Conservation (phyloP, 2,113 vertebrate genomes). For the Egretta garzetta region DNA sequence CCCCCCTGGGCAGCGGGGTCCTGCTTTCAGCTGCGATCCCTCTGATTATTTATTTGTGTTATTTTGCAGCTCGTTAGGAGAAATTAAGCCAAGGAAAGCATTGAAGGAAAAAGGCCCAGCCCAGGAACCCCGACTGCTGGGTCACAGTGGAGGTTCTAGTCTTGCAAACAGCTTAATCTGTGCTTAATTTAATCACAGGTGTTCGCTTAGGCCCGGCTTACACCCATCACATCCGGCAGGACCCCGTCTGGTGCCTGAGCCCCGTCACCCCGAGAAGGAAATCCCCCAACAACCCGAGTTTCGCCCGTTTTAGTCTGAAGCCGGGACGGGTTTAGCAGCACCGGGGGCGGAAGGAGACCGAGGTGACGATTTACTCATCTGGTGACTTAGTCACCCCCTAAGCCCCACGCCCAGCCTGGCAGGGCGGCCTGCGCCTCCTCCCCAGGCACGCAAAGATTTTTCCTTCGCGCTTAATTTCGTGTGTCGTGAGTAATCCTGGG, state of each 20-base stretch:
- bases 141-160: neutral
- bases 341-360: neutral
- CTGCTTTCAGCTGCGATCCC: neutral
- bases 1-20: neutral
- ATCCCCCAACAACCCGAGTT: neutral
- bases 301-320: neutral
- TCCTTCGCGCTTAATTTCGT: fast-evolving
- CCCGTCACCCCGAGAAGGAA: neutral
- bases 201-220: neutral
- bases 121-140: neutral
- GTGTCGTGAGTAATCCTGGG: fast-evolving
- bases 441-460: neutral
- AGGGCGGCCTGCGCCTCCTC: neutral
- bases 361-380: neutral
- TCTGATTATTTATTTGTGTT: neutral
- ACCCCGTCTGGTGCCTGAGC: neutral
- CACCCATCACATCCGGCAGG: neutral
- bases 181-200: neutral
- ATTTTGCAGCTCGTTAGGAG: neutral
- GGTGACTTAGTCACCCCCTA: neutral
- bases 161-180: fast-evolving
- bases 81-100: slow-evolving; percentile 23
- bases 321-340: fast-evolving
- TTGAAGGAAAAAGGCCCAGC: neutral
- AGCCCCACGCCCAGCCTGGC: fast-evolving